Evolutionary conservation across 2,113 vertebrate species (phyloP).

Genomic region (zebrafish (Danio rerio)): GRCz12tu NC_133183.1:29597001-29597500

Average conservation of each 20-base stretch:
- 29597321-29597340: too few species aligned
- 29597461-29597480: too few species aligned
- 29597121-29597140: conserved; percentile 53
- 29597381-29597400: too few species aligned
- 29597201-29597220: not conserved
- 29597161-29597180: conserved; percentile 56
- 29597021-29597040: not conserved
- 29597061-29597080: not conserved
- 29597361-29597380: too few species aligned
- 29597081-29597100: not conserved
- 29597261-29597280: not conserved
- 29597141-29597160: conserved; percentile 51
- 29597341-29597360: too few species aligned
- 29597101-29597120: conserved; percentile 46
- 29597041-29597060: too few species aligned
- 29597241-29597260: not conserved
- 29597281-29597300: too few species aligned
- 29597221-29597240: not conserved
- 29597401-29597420: too few species aligned
- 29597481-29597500: too few species aligned
- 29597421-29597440: too few species aligned
- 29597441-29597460: too few species aligned
- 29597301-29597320: too few species aligned
- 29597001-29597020: not conserved
- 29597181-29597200: conserved; percentile 1